phyloP scores from a whole-genome alignment of 2,113 vertebrate genomes.

The Dendropsophus ebraccatus region DNA sequence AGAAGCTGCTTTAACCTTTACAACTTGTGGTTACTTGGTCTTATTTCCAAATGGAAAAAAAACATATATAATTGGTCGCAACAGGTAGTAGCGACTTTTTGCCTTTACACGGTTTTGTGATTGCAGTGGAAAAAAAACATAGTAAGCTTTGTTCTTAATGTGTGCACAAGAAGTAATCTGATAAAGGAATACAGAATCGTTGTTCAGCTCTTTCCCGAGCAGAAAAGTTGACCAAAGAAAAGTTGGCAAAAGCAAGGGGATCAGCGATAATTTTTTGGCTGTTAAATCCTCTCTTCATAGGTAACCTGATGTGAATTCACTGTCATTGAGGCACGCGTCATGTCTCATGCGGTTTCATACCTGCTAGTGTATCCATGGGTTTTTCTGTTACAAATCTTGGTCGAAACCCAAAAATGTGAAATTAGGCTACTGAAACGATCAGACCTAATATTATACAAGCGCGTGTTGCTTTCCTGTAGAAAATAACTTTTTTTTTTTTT shows the following conservation, averaged over 20 bases:
- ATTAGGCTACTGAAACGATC: not conserved
- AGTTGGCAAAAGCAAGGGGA: conserved; percentile 16
- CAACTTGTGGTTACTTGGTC: not conserved
- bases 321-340: not conserved
- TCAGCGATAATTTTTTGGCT: not conserved
- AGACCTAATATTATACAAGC: not conserved
- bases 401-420: too few species aligned
- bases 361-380: not conserved
- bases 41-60: not conserved
- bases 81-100: not conserved
- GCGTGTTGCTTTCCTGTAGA: not conserved
- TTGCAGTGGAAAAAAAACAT: not conserved
- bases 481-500: conserved; percentile 5
- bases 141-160: not conserved
- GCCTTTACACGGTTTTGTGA: not conserved
- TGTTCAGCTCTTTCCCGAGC: not conserved
- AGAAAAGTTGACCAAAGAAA: not conserved
- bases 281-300: too few species aligned
- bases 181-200: not conserved
- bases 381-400: too few species aligned
- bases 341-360: not conserved
- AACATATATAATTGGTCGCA: not conserved
- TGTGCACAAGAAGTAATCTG: not conserved
- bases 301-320: not conserved
- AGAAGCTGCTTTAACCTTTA: not conserved